Evolutionary conservation across 2,888 invertebrate species (phyloP), one percentile per base, ranked within the genome.

Genomic region (Thymelicus acteon): DNA sequence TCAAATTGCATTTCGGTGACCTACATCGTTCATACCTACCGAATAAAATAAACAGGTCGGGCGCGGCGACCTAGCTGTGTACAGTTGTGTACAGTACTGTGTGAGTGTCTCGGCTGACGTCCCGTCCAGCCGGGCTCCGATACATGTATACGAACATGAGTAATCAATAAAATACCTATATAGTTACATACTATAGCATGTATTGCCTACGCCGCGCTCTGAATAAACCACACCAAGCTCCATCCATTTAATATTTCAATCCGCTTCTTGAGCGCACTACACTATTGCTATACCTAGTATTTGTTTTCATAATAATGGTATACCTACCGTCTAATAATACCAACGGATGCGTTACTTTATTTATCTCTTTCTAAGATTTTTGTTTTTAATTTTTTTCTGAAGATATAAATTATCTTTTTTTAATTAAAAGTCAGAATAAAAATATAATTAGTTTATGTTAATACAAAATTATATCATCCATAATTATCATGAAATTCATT

Each of bases 161-260:
- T 78, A 85, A 86, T 86, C 86, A 82, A 86, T 86, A 86, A 82
- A 82, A 76, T 79, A 82, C 80, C 78, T 81, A 85, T 75, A 80
- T 81, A 54, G 15, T 15, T 15, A 81, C 75, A 74, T 73, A 40
- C 12, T 24, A 44, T 47, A 72, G 71, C 74, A 77, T 76, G 77
- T 80, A 79, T 73, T 60, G 65, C 71, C 76, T 67, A 60, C 73
- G 69, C 69, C 73, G 62, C n/a, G 57, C 52, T 64, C 19, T 61
- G 37, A 24, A 10, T 54, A 19, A 7, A 31, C 31, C 31, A 31
- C 3, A 31, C 60, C 40, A 48, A 47, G 54, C 37, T 31, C 24
- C 49, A 7, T 64, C 15, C 64, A 37, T 40, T 54, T n/a, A n/a
- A n/a, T n/a, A n/a, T n/a, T n/a, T n/a, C 40, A 12, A 39, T 39